These are phyloP conservation scores for Myopa testacea DNA, from an alignment of 2,888 invertebrate genomes.

Conservation along the genomic window DNA sequence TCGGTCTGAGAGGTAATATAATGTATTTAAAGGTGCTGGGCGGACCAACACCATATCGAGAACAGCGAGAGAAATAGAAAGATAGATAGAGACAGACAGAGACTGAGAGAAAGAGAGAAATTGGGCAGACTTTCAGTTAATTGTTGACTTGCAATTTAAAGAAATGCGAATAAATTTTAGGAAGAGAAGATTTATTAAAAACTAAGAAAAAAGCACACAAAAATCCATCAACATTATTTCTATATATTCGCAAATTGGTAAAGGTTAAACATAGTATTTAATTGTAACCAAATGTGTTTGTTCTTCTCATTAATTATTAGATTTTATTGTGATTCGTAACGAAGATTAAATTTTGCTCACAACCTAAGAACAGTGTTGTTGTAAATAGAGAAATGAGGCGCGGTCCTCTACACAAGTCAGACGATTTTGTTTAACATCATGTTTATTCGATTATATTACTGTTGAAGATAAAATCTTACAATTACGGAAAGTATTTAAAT, in stretches of 20 bases:
- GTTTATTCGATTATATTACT: background rate
- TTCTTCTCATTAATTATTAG: too few relatives aligned
- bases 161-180: background rate
- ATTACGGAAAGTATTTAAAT: background rate
- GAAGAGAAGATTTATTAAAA: background rate
- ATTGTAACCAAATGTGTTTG: too few relatives aligned
- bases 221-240: too few relatives aligned
- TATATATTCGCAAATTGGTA: too few relatives aligned
- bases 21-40: too few relatives aligned
- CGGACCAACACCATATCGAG: background rate
- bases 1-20: background rate
- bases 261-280: too few relatives aligned
- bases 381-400: slow-evolving; percentile 21
- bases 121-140: background rate
- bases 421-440: background rate
- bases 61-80: background rate
- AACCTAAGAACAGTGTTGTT: too few relatives aligned
- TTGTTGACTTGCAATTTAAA: background rate
- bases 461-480: too few relatives aligned
- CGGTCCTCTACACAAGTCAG: slow-evolving; percentile 1
- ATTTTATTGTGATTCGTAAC: too few relatives aligned
- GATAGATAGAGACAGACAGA: background rate
- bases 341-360: too few relatives aligned
- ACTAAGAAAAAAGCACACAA: background rate
- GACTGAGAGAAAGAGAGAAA: too few relatives aligned